Percentiles rank a stretch among this genome's conserved stretches.
Conservation (phyloP, 2,113 vertebrate species). For the Macrotis lagotis region DNA sequence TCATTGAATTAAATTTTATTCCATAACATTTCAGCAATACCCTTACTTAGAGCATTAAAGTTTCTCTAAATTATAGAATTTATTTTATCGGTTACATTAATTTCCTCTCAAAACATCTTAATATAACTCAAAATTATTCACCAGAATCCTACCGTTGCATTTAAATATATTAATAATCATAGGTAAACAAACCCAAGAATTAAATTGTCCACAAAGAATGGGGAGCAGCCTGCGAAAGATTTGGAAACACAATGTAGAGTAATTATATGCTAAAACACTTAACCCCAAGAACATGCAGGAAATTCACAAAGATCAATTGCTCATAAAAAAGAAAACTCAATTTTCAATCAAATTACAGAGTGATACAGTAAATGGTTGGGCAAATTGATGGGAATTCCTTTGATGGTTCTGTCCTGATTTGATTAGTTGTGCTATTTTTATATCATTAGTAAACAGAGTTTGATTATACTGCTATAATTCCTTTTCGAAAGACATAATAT, state of each 20-base stretch:
- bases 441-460: conserved; percentile 75
- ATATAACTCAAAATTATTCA: conserved; percentile 68
- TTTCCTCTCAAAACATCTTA: conserved; percentile 70
- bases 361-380: conserved; percentile 67
- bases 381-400: conserved; percentile 77
- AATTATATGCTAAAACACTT: conserved; percentile 74
- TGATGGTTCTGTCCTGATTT: conserved; percentile 76
- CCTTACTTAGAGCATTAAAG: conserved; percentile 54
- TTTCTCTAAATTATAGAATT: conserved; percentile 71
- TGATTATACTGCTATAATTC: conserved; percentile 63
- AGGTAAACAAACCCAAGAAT: conserved; percentile 74
- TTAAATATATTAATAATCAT: conserved; percentile 75
- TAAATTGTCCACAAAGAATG: conserved; percentile 73
- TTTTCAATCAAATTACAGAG: conserved; percentile 69
- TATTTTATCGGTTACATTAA: conserved; percentile 65
- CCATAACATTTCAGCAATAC: conserved; percentile 21
- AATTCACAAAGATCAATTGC: conserved; percentile 74
- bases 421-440: conserved; percentile 80
- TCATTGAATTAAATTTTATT: conserved; percentile 54
- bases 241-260: conserved; percentile 71
- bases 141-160: conserved; percentile 61
- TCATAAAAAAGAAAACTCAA: conserved; percentile 52
- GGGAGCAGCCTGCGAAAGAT: conserved; percentile 58
- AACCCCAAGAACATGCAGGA: conserved; percentile 65
- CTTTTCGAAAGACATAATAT: conserved; percentile 64